Evolutionary conservation across 2,113 vertebrate genomes (phyloP).

Genomic region (Cololabis saira): DNA sequence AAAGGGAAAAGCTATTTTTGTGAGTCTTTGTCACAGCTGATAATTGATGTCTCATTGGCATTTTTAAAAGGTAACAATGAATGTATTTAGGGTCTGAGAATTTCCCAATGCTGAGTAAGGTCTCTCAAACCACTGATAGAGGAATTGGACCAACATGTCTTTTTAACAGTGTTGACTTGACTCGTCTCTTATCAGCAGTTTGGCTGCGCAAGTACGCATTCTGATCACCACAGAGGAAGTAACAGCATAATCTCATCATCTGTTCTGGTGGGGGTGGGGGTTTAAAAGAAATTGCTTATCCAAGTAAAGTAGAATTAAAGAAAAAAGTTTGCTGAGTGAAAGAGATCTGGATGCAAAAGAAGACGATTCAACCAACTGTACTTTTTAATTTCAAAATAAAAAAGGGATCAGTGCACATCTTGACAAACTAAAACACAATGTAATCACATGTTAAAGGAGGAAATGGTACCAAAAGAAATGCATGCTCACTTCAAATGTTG

Average conservation of each 20-base stretch:
- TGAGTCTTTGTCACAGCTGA: slow-evolving; percentile 82
- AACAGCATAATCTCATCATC: slow-evolving; percentile 55
- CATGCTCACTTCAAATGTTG: slow-evolving; percentile 2
- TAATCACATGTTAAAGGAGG: background rate
- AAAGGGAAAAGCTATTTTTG: slow-evolving; percentile 74
- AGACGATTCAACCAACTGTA: background rate
- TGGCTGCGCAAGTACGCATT: slow-evolving; percentile 45
- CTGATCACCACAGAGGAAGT: slow-evolving; percentile 71
- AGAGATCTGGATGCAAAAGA: slow-evolving; percentile 2
- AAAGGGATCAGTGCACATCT: background rate
- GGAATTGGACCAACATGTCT: slow-evolving; percentile 10
- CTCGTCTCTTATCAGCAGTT: slow-evolving; percentile 53
- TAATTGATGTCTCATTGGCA: slow-evolving; percentile 26
- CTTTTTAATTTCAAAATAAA: slow-evolving; percentile 13
- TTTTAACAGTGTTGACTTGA: slow-evolving; percentile 29
- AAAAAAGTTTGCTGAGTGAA: background rate
- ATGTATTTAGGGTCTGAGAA: slow-evolving; percentile 48
- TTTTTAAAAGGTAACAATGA: slow-evolving; percentile 42
- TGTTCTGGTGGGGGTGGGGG: background rate
- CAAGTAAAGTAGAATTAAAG: slow-evolving; percentile 14
- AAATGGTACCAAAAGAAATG: slow-evolving; percentile 8
- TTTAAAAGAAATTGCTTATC: slow-evolving; percentile 35
- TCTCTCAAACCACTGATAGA: slow-evolving; percentile 47
- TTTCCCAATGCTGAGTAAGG: slow-evolving; percentile 43
- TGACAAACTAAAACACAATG: background rate